phyloP scores from a whole-genome alignment of 2,113 vertebrate species.

The Grammomys surdaster region DNA sequence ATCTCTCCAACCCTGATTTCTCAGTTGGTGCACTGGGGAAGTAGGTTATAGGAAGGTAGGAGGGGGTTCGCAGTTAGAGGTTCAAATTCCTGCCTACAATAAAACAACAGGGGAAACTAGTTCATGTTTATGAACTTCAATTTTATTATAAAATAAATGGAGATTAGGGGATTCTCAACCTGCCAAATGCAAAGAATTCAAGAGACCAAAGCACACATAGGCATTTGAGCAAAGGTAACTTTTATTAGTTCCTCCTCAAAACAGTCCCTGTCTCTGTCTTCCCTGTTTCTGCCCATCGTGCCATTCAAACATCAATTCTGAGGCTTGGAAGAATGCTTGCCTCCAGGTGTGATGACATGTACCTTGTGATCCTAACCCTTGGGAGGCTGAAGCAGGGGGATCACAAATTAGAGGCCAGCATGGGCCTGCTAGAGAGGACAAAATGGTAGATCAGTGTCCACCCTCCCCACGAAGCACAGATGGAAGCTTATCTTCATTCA shows the following conservation, averaged over 20 bases:
- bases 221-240: not conserved
- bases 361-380: not conserved
- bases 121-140: not conserved
- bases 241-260: not conserved
- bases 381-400: not conserved
- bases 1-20: not conserved
- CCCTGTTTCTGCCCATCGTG: not conserved
- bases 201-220: not conserved
- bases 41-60: not conserved
- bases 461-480: not conserved
- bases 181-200: conserved; percentile 35
- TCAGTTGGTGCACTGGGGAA: not conserved
- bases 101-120: not conserved
- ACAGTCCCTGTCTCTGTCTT: not conserved
- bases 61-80: not conserved
- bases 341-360: not conserved
- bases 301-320: not conserved
- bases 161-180: not conserved
- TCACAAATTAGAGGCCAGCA: not conserved
- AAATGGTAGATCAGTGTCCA: not conserved
- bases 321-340: not conserved
- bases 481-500: not conserved
- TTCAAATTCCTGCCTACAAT: not conserved
- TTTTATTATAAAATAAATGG: conserved; percentile 11
- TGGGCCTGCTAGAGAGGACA: not conserved